Evolutionary conservation across 1,140 invertebrate species (phyloP).

Genomic region (Procambarus virginalis): DNA sequence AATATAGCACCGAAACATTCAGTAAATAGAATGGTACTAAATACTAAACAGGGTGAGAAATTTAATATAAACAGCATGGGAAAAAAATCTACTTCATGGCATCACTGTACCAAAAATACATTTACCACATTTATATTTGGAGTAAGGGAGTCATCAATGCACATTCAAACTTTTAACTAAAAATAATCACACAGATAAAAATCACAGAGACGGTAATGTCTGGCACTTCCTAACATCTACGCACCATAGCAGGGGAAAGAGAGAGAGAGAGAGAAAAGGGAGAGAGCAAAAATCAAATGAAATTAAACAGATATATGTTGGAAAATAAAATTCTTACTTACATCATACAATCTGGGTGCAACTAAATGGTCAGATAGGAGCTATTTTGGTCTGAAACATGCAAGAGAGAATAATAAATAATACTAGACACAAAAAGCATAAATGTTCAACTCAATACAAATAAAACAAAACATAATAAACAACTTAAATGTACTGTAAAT

Average conservation of each 20-base stretch:
- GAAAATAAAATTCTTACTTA: slow-evolving; percentile 64
- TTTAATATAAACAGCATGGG: slow-evolving; percentile 1
- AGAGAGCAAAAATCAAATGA: neutral
- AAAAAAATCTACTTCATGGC: neutral
- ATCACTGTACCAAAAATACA: slow-evolving; percentile 5
- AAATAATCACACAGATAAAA: neutral
- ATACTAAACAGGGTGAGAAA: slow-evolving; percentile 16
- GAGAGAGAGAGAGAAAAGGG: neutral
- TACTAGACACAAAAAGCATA: slow-evolving; percentile 42
- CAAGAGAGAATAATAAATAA: slow-evolving; percentile 58
- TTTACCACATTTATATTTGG: neutral
- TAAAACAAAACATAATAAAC: neutral
- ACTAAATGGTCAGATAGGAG: slow-evolving; percentile 66
- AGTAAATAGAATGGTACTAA: slow-evolving; percentile 28
- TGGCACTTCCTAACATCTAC: neutral
- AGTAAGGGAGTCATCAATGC: neutral
- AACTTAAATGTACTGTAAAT: neutral
- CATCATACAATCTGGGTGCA: slow-evolving; percentile 66
- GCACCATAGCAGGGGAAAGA: neutral
- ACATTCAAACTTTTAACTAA: neutral
- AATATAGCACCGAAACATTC: neutral
- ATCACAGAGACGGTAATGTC: neutral
- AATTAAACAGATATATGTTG: slow-evolving; percentile 18
- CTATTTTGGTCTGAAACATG: slow-evolving; percentile 68
- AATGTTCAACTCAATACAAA: slow-evolving; percentile 27